These are phyloP conservation scores for Hippasteria phrygiana DNA, from an alignment of 53 echinoderm and acorn worm genomes.

Conservation along the genomic window DNA sequence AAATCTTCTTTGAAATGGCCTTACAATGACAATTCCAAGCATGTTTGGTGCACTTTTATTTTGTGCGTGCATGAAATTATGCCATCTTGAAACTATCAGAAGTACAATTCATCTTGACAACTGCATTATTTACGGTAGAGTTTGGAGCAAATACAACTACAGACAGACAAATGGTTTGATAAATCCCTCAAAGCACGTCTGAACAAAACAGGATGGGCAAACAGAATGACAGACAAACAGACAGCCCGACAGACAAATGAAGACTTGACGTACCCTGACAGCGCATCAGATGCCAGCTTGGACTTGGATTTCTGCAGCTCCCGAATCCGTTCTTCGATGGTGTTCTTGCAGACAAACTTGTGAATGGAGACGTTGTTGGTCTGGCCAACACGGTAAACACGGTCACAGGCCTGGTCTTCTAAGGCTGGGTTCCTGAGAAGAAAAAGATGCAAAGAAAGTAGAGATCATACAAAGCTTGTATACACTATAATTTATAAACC, in stretches of 20 bases:
- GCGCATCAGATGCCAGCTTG: slow-evolving; percentile 87
- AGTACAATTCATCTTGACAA: too few relatives aligned
- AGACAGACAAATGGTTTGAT: neutral
- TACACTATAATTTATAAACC: neutral
- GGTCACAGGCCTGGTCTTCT: slow-evolving; percentile 96
- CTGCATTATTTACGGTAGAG: too few relatives aligned
- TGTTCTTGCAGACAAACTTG: slow-evolving; percentile 94
- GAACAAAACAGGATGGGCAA: neutral
- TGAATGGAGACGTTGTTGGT: slow-evolving; percentile 87
- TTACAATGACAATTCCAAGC: too few relatives aligned
- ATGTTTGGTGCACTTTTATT: too few relatives aligned
- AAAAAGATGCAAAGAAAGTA: too few relatives aligned
- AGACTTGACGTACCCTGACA: slow-evolving; percentile 82
- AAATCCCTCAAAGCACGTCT: neutral
- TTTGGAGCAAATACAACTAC: too few relatives aligned
- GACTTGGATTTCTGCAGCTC: slow-evolving; percentile 89
- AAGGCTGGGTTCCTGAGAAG: slow-evolving; percentile 98
- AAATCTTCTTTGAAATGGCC: too few relatives aligned
- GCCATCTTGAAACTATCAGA: too few relatives aligned
- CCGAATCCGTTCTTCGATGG: slow-evolving; percentile 88
- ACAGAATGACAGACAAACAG: neutral
- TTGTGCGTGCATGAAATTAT: too few relatives aligned
- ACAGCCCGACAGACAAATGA: neutral
- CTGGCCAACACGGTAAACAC: slow-evolving; percentile 91
- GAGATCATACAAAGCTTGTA: neutral